Conservation (phyloP, 2,888 invertebrate genomes). For the Leptinotarsa juncta region DNA sequence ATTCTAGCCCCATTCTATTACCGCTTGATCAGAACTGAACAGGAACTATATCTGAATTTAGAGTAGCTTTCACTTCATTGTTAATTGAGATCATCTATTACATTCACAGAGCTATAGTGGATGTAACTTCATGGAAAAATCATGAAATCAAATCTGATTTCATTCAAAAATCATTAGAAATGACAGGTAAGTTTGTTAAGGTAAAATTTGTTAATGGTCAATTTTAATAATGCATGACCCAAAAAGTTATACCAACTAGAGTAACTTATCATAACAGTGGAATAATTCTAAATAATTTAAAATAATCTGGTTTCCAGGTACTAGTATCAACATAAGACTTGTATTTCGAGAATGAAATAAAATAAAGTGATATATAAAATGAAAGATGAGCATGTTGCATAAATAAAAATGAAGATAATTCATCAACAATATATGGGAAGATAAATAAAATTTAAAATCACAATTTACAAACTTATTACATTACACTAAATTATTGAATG, state of each 20-base stretch:
- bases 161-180: too few species aligned
- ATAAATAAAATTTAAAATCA: conserved; percentile 24
- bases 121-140: too few species aligned
- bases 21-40: too few species aligned
- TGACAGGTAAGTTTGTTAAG: too few species aligned
- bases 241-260: background rate
- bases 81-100: too few species aligned
- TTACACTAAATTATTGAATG: conserved; percentile 15
- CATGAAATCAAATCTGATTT: too few species aligned
- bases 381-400: conserved; percentile 23
- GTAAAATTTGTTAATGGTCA: background rate
- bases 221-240: background rate
- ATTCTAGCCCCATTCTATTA: too few species aligned
- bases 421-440: conserved; percentile 20
- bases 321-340: conserved; percentile 13
- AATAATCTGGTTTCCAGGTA: conserved; percentile 17
- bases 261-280: background rate
- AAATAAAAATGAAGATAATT: conserved; percentile 25
- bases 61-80: too few species aligned
- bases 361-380: conserved; percentile 1
- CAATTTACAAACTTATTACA: conserved; percentile 24
- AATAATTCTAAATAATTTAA: background rate
- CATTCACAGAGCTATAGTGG: too few species aligned
- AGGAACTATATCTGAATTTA: too few species aligned
- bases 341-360: background rate